Evolutionary conservation across 37 sponge, comb jelly and placozoan genomes (phyloP).

Genomic region (Oscarella lobularis): DNA sequence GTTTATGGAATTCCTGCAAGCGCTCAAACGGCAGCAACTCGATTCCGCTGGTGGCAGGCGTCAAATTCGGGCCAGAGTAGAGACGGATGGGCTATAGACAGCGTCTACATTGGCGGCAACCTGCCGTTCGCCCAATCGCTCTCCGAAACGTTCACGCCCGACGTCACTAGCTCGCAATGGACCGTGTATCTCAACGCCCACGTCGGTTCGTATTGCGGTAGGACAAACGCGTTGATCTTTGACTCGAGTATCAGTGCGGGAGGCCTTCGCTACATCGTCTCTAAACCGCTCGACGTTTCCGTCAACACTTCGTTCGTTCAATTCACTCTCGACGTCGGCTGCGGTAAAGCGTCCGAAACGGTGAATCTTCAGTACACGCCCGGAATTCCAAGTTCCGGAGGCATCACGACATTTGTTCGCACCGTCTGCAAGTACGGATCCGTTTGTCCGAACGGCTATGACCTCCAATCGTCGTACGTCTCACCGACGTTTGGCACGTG

Average conservation of each 20-base stretch:
- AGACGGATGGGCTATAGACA: neutral
- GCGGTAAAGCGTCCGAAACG: neutral
- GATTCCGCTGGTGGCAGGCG: slow-evolving; percentile 9
- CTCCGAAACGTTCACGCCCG: neutral
- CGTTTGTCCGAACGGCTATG: neutral
- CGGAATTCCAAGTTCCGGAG: too few relatives aligned
- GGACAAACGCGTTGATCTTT: neutral
- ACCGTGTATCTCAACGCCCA: neutral
- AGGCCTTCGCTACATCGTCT: neutral
- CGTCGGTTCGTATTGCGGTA: neutral
- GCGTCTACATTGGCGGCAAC: neutral
- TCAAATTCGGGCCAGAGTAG: neutral
- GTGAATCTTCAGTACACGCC: neutral
- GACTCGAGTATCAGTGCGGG: neutral
- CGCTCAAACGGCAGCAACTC: neutral
- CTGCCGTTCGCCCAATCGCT: neutral
- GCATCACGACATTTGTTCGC: neutral
- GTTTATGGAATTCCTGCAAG: neutral
- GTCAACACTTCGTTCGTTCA: neutral
- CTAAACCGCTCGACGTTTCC: neutral
- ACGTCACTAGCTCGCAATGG: neutral
- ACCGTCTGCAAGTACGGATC: neutral
- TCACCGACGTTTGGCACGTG: neutral
- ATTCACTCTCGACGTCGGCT: neutral
- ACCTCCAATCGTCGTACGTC: neutral